These are phyloP conservation scores for Loripinus fragilis DNA, from an alignment of 2,888 invertebrate genomes.

Conservation along the genomic window DNA sequence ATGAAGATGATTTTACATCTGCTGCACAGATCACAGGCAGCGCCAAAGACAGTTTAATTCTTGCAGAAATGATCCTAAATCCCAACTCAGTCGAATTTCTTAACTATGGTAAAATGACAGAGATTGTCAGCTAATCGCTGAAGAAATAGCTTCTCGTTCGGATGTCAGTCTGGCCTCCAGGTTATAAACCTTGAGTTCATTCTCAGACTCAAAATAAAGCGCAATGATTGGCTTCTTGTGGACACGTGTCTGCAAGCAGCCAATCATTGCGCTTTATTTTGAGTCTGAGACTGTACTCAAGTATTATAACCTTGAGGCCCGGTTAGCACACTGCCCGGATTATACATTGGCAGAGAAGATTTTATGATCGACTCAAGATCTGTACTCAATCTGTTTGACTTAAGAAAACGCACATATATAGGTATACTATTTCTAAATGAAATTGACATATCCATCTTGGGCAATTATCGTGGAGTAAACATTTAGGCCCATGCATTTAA, in stretches of 20 bases:
- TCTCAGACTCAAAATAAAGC: too few species aligned
- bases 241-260: too few species aligned
- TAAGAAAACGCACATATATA: neutral
- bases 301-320: too few species aligned
- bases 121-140: neutral
- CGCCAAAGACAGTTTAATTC: neutral
- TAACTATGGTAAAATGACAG: slow-evolving; percentile 1
- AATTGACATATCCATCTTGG: neutral
- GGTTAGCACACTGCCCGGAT: neutral
- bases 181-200: too few species aligned
- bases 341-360: slow-evolving; percentile 19
- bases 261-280: too few species aligned
- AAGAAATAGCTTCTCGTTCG: slow-evolving; percentile 7
- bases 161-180: neutral
- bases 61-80: neutral
- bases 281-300: too few species aligned
- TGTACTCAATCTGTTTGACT: neutral
- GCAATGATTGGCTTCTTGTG: too few species aligned
- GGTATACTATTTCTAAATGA: slow-evolving; percentile 6
- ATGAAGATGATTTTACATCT: neutral
- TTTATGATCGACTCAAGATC: slow-evolving; percentile 7
- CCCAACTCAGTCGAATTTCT: slow-evolving; percentile 15
- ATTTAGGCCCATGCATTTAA: slow-evolving; percentile 14
- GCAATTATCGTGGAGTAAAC: neutral
- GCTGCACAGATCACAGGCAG: slow-evolving; percentile 8